Percentiles rank a stretch among this genome's conserved stretches.
These are phyloP conservation scores for Columbina picui DNA, from an alignment of 2,113 vertebrate species.

Conservation along the genomic window DNA sequence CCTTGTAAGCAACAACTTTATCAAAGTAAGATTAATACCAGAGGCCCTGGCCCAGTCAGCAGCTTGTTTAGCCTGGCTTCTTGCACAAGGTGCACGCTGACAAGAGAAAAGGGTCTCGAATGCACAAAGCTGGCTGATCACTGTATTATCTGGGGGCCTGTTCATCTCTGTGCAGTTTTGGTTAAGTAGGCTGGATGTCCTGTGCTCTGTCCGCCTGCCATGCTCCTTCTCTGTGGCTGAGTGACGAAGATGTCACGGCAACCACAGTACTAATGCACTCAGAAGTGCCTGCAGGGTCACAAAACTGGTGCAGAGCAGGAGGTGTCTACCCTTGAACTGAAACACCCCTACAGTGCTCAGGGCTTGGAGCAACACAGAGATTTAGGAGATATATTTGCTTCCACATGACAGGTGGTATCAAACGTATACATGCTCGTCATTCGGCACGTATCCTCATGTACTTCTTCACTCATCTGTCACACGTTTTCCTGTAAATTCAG, in stretches of 20 bases:
- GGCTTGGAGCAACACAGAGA: not conserved
- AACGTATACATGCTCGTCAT: not conserved
- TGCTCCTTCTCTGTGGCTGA: not conserved
- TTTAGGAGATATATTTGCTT: not conserved
- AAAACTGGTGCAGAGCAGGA: not conserved
- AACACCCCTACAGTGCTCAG: not conserved
- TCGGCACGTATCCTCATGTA: not conserved
- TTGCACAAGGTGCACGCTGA: not conserved
- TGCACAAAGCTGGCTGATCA: not conserved
- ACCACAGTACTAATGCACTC: accelerated
- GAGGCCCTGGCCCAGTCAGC: not conserved
- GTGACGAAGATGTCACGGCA: not conserved
- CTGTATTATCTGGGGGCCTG: accelerated
- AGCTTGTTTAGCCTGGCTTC: not conserved
- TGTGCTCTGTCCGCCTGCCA: not conserved
- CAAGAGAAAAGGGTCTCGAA: not conserved
- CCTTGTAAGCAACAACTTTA: not conserved
- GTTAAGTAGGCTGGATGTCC: accelerated
- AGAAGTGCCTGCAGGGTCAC: not conserved
- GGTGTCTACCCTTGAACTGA: not conserved
- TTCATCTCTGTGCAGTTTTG: not conserved
- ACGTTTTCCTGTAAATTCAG: accelerated
- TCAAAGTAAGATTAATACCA: not conserved
- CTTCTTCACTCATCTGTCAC: not conserved
- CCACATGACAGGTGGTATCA: not conserved